Conservation (phyloP, 2,797 vertebrate genomes). For the Anniella stebbinsi region DNA sequence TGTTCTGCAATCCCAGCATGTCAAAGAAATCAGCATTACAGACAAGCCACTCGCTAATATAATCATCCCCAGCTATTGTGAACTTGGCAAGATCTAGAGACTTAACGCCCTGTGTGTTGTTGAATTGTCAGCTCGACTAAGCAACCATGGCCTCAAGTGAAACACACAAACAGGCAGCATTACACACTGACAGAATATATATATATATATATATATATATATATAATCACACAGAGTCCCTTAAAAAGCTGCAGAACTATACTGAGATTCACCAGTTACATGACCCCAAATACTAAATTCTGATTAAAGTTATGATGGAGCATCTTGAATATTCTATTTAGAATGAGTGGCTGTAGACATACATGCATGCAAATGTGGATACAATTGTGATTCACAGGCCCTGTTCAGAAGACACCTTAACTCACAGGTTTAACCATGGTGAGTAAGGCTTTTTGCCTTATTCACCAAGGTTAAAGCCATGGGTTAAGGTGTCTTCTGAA, state of each 20-base stretch:
- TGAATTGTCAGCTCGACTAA: conserved; percentile 36
- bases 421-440: no score
- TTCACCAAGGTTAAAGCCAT: no score
- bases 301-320: neutral
- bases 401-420: no score
- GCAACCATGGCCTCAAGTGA: conserved; percentile 19
- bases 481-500: no score
- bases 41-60: neutral
- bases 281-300: neutral
- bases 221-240: no score
- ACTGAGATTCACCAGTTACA: neutral
- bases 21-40: neutral
- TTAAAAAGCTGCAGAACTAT: neutral
- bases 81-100: neutral
- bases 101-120: neutral
- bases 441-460: no score
- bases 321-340: neutral
- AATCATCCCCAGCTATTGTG: conserved; percentile 17
- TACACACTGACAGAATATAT: neutral
- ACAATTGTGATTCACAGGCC: conserved; percentile 28
- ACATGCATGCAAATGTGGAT: neutral
- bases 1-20: conserved; percentile 1
- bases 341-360: neutral
- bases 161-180: conserved; percentile 23
- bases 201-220: no score